Base-by-base conservation (phyloP, 1,140 invertebrate genomes). In the Drosophila murphyi region DNA sequence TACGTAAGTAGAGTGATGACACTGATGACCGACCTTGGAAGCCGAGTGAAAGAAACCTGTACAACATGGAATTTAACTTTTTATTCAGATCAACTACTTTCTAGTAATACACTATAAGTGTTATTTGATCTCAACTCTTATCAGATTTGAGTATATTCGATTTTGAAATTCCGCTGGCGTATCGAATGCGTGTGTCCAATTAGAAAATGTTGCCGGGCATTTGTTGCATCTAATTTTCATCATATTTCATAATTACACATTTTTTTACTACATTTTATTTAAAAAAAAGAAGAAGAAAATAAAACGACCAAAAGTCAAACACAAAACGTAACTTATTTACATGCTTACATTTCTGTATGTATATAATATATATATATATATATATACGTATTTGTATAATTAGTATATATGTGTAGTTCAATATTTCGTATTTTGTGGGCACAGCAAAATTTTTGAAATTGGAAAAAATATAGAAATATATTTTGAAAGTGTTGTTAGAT, bases 271-370 rank as follows among this genome's bases (percentile, higher is more conserved):
- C 82, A 86, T 55, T 88, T 87, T 88, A 82, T 87, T 87, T 73
- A 64, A 64, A 59, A 43, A 31, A 41, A 56, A 41, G 50, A 37
- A 31, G 20, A 47, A 56, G 1, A 34, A 47, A 62, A 62, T 39
- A 10, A 52, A 73, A 52, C 29, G 41, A 51, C 32, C 31, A 41
- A 52, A 29, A 20, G n/a, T 35, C 8, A 28, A 54, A 61, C 82
- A 68, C 54, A 87, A 70, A 76, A 76, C 60, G 50, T 82, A 87
- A 88, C 83, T 88, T 87, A 88, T 87, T 77, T 87, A 87, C 83
- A 87, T 87, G 71, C 79, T 51, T 78, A 70, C 20, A 51, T 37
- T 43, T 78, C 31, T 65, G 45, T 65, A 73, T 72, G 8, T 70
- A 50, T 39, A 34, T 60, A 52, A 57, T 56, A 4, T 28, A 3